Evolutionary conservation across 2,797 vertebrate genomes (phyloP).

Genomic region (Sebastes oblongus): DNA sequence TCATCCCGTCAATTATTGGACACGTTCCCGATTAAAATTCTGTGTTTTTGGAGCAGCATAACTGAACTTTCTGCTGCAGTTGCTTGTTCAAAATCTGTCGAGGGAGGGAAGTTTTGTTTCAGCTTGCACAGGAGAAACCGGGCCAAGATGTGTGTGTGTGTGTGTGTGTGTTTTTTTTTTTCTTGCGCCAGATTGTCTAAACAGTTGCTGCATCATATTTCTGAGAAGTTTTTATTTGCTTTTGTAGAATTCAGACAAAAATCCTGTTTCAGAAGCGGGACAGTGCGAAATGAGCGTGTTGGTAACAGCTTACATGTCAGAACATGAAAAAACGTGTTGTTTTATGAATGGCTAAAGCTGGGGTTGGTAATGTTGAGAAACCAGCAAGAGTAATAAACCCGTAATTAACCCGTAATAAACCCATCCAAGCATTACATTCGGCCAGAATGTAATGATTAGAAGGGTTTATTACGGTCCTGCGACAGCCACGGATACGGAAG

Average conservation of each 20-base stretch:
- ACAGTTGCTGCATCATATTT: slow-evolving; percentile 38
- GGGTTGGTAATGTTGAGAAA: not conserved
- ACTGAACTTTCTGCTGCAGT: slow-evolving; percentile 1
- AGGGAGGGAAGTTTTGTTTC: not conserved
- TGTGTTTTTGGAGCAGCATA: not conserved
- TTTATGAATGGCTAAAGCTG: not conserved
- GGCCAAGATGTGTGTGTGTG: not conserved
- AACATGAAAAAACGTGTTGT: not conserved
- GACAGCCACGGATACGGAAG: no score
- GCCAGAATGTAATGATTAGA: no score
- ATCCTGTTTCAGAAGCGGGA: not conserved
- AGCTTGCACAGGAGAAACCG: not conserved
- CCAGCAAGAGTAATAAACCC: not conserved
- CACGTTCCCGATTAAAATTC: not conserved
- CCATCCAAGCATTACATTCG: no score
- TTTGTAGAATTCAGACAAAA: slow-evolving; percentile 5
- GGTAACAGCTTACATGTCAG: not conserved
- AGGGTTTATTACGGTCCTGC: no score
- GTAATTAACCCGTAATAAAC: no score
- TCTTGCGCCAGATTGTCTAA: slow-evolving; percentile 22
- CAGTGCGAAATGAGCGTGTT: not conserved
- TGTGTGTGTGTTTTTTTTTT: not conserved
- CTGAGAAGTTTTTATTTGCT: not conserved
- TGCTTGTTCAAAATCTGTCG: not conserved
- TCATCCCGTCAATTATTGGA: not conserved